Evolutionary conservation across 92 coral and sea anemone genomes (phyloP).

Genomic region (Porites divaricata): DNA sequence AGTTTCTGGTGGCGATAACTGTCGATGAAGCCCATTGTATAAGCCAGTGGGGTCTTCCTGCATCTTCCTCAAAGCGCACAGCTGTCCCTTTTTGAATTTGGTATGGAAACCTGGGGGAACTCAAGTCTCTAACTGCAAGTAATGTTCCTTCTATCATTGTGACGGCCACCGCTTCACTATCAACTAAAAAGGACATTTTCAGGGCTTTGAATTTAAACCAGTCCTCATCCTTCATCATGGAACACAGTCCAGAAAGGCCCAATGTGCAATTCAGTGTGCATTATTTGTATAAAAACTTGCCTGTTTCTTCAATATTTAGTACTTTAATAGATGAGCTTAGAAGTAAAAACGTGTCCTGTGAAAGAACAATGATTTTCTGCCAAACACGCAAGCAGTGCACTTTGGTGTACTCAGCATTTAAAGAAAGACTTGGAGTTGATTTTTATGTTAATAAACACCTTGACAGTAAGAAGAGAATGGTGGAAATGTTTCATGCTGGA

Average conservation of each 20-base stretch:
- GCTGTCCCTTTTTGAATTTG: conserved; percentile 61
- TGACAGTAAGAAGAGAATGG: conserved; percentile 43
- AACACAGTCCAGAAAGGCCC: conserved; percentile 62
- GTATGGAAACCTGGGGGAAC: conserved; percentile 70
- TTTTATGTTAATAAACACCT: conserved; percentile 10
- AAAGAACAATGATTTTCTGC: conserved; percentile 67
- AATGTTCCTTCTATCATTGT: conserved; percentile 53
- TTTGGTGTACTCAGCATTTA: conserved; percentile 51
- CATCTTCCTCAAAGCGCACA: conserved; percentile 25
- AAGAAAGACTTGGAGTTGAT: conserved; percentile 38
- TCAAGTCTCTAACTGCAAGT: conserved; percentile 56
- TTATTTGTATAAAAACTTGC: conserved; percentile 63
- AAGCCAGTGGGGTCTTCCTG: no score
- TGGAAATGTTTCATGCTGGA: conserved; percentile 76
- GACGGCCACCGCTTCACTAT: conserved; percentile 67
- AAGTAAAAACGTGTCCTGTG: conserved; percentile 10
- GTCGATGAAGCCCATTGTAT: no score
- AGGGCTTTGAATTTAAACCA: conserved; percentile 49
- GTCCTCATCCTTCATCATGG: conserved; percentile 42
- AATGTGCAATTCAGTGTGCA: conserved; percentile 55
- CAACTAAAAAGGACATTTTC: conserved; percentile 66
- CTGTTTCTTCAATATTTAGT: conserved; percentile 45
- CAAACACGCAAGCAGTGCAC: conserved; percentile 73
- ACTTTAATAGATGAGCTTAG: conserved; percentile 53
- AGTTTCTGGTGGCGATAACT: no score